Percentiles rank a stretch among this genome's conserved stretches.
Evolutionary conservation across 2,888 invertebrate species (phyloP).

Genomic region (Lacanobia oleracea): DNA sequence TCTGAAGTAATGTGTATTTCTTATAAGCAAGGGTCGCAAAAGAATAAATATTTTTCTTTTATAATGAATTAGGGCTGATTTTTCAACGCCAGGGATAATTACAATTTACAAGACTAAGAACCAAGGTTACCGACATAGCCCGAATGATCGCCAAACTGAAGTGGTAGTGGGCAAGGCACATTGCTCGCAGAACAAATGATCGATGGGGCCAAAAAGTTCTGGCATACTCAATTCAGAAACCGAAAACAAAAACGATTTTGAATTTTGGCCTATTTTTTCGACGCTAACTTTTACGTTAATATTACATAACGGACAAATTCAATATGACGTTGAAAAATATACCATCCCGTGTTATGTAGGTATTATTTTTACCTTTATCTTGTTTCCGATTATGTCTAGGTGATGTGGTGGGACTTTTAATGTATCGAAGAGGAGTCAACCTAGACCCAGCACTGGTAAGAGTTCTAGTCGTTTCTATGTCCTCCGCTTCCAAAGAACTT

Average conservation of each 20-base stretch:
- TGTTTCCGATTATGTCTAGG: conserved; percentile 88
- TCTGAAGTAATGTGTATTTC: conserved; percentile 72
- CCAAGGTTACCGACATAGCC: too few relatives aligned
- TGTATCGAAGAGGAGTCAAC: conserved; percentile 86
- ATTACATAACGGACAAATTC: not conserved
- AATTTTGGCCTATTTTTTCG: not conserved
- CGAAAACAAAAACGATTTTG: not conserved
- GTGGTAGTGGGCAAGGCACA: too few relatives aligned
- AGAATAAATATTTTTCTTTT: not conserved
- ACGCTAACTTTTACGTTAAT: not conserved
- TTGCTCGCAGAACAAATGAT: too few relatives aligned
- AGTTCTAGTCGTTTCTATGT: conserved; percentile 86
- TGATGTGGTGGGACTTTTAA: conserved; percentile 88
- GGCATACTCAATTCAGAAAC: not conserved
- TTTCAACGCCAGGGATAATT: not conserved
- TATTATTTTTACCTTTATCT: conserved; percentile 77
- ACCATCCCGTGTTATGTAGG: not conserved
- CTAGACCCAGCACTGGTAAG: conserved; percentile 88
- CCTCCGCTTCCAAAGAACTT: conserved; percentile 89
- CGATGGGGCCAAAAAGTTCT: too few relatives aligned
- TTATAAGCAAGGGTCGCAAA: conserved; percentile 29
- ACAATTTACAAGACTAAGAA: too few relatives aligned
- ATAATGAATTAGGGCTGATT: not conserved
- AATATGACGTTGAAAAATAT: conserved; percentile 3
- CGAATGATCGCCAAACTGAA: too few relatives aligned